Base-by-base conservation (phyloP, 2,797 vertebrate species). In the Forpus xanthops region DNA sequence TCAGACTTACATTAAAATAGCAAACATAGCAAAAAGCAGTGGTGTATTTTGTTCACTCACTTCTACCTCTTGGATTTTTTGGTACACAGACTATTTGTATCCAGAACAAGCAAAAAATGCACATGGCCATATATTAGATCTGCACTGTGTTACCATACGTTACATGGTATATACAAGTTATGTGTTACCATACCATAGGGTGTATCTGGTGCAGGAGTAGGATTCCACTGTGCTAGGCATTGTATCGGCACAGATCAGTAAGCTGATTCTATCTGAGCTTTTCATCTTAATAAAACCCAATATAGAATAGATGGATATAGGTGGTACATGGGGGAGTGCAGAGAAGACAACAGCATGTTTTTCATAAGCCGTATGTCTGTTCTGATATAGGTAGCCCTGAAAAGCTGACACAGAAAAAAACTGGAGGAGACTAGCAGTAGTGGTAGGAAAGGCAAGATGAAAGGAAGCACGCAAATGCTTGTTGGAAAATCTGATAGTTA, bases 101-200 rank as follows among this genome's bases (percentile, higher is more conserved):
- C 12, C 58, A 70, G 68, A 86, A 13, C 8, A 72, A 80, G 33
- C 0, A 2, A 74, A 75, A 75, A n/a, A 58, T 41, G 23, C 2
- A 3, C 0, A 0, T 62, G 45, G 23, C 42, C 12, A 1, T 72
- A 0, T 20, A 10, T 71, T 52, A 66, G 61, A 50, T 68, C 35
- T 44, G n/a, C 24, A 20, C n/a, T 41, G 27, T 42, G n/a, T 75
- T 85, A 44, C 23, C 13, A 12, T 67, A 27, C 8, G 2, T 82
- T 65, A 30, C 9, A 3, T 39, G 60, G 31, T 52, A 27, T 21
- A 24, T 42, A 42, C 2, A 17, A 21, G 5, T 23, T 7, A 11
- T 53, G 73, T 1, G 1, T 39, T 73, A 8, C 33, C 21, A 2
- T 73, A 28, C 12, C 7, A 25, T 6, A 37, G 39, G 12, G 37